Evolutionary conservation across 2,797 vertebrate species (phyloP).

Genomic region (Heliangelus exortis): DNA sequence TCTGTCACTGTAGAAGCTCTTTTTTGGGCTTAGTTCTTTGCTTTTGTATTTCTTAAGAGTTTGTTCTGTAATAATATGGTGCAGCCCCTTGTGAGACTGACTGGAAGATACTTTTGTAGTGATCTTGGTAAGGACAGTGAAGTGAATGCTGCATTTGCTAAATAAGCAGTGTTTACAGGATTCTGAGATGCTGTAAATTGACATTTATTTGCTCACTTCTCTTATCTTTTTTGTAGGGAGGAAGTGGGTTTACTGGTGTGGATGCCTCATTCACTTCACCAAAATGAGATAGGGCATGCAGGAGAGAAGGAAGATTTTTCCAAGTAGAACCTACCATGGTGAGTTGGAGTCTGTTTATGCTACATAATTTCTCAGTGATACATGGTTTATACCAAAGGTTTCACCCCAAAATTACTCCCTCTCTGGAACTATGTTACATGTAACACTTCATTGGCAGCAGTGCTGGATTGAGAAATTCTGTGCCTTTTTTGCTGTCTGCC

Average conservation of each 20-base stretch:
- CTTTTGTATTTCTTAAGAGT: not conserved
- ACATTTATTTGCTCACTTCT: not conserved
- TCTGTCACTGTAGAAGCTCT: not conserved
- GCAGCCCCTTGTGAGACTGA: not conserved
- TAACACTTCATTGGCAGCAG: not conserved
- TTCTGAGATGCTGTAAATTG: not conserved
- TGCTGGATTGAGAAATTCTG: not conserved
- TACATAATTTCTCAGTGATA: not conserved
- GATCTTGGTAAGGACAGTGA: not conserved
- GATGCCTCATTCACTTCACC: not conserved
- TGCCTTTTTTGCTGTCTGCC: not conserved
- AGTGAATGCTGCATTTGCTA: not conserved
- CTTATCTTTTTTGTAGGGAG: constrained; percentile 23
- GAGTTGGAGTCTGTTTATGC: constrained; percentile 20
- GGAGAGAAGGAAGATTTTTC: not conserved
- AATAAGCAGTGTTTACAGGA: not conserved
- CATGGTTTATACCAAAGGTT: not conserved
- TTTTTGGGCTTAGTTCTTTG: not conserved
- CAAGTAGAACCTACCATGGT: constrained; percentile 49
- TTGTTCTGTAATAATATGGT: not conserved
- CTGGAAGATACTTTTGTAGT: not conserved
- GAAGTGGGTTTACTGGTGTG: not conserved
- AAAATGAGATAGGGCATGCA: constrained; percentile 46
- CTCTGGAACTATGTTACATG: not conserved
- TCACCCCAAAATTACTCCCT: not conserved